phyloP scores from a whole-genome alignment of 2,888 invertebrate genomes.

The Biston betularia region DNA sequence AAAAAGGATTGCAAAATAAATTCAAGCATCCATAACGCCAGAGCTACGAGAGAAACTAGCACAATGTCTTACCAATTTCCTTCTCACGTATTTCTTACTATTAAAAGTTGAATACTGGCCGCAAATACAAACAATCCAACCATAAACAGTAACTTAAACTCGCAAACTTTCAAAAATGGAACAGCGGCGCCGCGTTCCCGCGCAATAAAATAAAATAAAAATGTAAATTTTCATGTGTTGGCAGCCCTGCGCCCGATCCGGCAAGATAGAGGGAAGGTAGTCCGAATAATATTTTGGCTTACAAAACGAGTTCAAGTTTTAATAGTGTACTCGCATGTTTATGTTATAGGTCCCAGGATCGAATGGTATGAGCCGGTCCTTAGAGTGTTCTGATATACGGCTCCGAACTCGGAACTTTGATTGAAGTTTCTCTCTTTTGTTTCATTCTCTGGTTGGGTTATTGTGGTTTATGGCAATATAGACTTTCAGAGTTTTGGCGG shows the following conservation, averaged over 20 bases:
- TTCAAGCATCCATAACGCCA: not conserved
- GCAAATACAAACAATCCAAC: conserved; percentile 50
- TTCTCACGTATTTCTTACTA: conserved; percentile 21
- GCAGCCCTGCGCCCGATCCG: conserved; percentile 72
- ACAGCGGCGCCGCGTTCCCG: conserved; percentile 41
- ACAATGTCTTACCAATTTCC: not conserved
- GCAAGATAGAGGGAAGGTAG: conserved; percentile 79
- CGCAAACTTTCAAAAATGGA: conserved; percentile 56
- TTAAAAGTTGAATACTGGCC: conserved; percentile 39
- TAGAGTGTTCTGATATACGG: conserved; percentile 54
- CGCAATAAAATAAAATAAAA: conserved; percentile 73
- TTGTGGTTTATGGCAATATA: conserved; percentile 29
- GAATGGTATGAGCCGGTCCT: conserved; percentile 63
- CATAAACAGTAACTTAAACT: conserved; percentile 56
- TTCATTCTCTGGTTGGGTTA: conserved; percentile 38
- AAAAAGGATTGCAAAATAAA: not conserved
- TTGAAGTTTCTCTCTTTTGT: conserved; percentile 46
- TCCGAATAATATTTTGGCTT: conserved; percentile 85
- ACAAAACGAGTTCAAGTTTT: conserved; percentile 85
- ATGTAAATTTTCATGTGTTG: conserved; percentile 69
- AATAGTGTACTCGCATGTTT: conserved; percentile 84
- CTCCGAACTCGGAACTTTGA: conserved; percentile 44
- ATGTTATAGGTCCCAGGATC: conserved; percentile 76
- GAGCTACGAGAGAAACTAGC: no score
- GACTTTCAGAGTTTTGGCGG: not conserved